Base-by-base conservation (phyloP, 2,888 invertebrate genomes). In the Heliconius hortense region DNA sequence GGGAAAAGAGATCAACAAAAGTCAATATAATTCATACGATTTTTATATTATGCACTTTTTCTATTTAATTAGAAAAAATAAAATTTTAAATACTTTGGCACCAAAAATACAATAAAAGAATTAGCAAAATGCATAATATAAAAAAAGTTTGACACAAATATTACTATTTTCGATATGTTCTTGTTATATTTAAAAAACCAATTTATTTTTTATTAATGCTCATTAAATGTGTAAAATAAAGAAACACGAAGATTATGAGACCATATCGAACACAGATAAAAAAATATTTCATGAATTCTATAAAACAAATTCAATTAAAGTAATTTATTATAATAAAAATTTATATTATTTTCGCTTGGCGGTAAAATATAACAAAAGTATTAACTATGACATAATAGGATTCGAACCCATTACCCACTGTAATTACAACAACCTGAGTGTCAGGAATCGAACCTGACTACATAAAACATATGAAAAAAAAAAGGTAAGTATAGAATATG, bases 361-460 rank as follows among this genome's bases (percentile, higher is more conserved):
- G 26, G 3, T 15, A 56, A 53, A 60, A 26, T 60, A 26, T 1
- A 26, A 60, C 15, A 26, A 15, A 26, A 60, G 13, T 24, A 15
- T 15, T 26, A 24, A 15, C 26, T 60, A 15, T 26, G 13, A 21
- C 1, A 21, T 13, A n/a, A 24, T 76, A 59, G 76, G 76, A 64
- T 11, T 78, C 77, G 77, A 78, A 78, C 77, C 76, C 72, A 68
- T 10, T 39, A 26, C 35, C 18, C 21, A 48, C 15, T 59, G 48
- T 63, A 48, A 21, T 28, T n/a, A 8, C 1, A 7, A 15, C 5
- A 39, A 26, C 11, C 11, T 35, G 35, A 56, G 1, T 18, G 10
- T 43, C 72, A 73, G 78, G 79, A 76, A 11, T 79, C 79, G 79
- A 79, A 76, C 74, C 74, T 59, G 73, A 69, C 68, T 21, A 31